Evolutionary conservation across 2,888 invertebrate genomes (phyloP), one percentile per base, ranked within the genome.

Genomic region (Nezara viridula): DNA sequence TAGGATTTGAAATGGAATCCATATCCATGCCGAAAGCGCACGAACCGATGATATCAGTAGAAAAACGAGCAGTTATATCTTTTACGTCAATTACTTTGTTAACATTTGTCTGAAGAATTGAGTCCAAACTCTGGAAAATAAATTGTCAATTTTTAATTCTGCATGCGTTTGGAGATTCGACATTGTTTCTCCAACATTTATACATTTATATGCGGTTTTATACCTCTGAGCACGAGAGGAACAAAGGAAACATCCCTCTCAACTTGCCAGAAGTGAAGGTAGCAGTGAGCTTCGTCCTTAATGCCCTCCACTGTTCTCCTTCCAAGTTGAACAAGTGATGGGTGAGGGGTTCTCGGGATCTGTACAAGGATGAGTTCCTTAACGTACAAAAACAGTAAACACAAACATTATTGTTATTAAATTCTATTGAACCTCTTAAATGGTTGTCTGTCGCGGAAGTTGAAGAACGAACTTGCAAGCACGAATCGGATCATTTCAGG

Each of bases 1-100:
- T 37, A 21, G 88, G 88, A 49, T 88, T 49, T 12, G 49, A 52
- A 32, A 88, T 81, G 7, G 88, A 88, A 24, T 94, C 94, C 1
- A 93, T 94, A 88, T 92, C 92, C 0, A 94, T 92, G 0, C 94
- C 94, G 85, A 92, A 94, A 1, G 94, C 94, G 2, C 93, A 93
- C 0, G 93, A 93, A 6, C 93, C 93, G 89, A 94, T 94, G 2
- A 94, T 92, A 90, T 94, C 94, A 0, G 93, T 91, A 1, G 94
- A 93, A 87, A 92, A 93, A 27, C 93, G 92, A 5, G 92, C 90
- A 12, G 92, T 91, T 19, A 93, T 92, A 88, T 93, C 93, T 91
- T 93, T 93, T 0, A 92, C 92, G 90, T 94, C 92, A 24, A 94
- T 47, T 10, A n/a, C 44, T 27, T 27, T 32, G n/a, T 88, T 55